phyloP scores from a whole-genome alignment of 2,113 vertebrate genomes.

The Melanocharis versteri region DNA sequence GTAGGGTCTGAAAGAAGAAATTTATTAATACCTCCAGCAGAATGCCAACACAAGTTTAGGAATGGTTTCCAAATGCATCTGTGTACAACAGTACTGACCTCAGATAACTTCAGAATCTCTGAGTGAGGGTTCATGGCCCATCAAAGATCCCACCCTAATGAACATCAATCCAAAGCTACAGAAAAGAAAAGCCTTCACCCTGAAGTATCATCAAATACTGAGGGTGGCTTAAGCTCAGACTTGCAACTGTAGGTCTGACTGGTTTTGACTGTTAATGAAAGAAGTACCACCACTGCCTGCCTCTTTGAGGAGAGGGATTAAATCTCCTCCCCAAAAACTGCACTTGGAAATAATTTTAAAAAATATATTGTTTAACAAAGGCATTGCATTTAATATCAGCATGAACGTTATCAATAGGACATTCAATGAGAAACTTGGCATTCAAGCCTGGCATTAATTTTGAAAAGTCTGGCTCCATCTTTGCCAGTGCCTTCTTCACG shows the following conservation, averaged over 20 bases:
- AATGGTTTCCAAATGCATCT: not conserved
- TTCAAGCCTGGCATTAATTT: not conserved
- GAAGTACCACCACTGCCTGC: not conserved
- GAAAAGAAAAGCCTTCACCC: not conserved
- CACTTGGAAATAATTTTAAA: not conserved
- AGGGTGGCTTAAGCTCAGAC: not conserved
- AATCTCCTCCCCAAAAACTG: not conserved
- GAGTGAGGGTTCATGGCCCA: not conserved
- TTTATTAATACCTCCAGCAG: not conserved
- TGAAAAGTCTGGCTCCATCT: not conserved
- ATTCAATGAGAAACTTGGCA: not conserved
- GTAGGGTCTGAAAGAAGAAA: not conserved
- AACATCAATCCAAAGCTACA: not conserved
- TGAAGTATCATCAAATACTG: not conserved
- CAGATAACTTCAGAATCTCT: not conserved
- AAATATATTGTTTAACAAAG: not conserved
- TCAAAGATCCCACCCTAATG: not conserved
- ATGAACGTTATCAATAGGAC: not conserved
- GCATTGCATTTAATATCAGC: not conserved
- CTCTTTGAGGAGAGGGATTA: not conserved
- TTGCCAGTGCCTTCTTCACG: not conserved
- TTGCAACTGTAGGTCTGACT: not conserved
- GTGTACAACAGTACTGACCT: not conserved
- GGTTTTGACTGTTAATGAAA: not conserved
- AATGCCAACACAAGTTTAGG: not conserved